Base-by-base conservation (phyloP, 2,888 invertebrate species). In the Dasypogon diadema region DNA sequence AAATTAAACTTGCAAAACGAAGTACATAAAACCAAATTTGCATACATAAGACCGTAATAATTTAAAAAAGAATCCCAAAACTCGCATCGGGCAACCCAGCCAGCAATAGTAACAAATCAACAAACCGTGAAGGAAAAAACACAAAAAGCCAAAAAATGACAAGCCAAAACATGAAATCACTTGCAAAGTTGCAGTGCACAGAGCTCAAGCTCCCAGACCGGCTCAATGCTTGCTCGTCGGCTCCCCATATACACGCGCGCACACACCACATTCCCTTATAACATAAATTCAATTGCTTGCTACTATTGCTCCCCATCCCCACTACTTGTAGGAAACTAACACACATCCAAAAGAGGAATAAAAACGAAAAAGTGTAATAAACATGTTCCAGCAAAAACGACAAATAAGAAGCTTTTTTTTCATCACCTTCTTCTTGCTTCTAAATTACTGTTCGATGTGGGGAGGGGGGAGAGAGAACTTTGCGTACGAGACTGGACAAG, bases 401-500 rank as follows among this genome's bases (percentile, higher is more conserved):
- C 37, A 63, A 73, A 42, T 30, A 51, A 22, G 42, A 58, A 74
- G 68, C 56, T 51, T 77, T 54, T n/a, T n/a, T 74, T 70, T 54
- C 76, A 68, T 37, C 54, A 21, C 70, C 70, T 34, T 70, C 54
- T 70, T 70, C 70, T 34, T 70, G 37, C 30, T 30, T 58, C 4
- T 58, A 30, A 42, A 24, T 58, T 68, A 26, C 72, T 58, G 48
- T 60, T 54, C 74, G 51, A 34, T 26, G 55, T 30, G 24, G 48
- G 24, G 48, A 51, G 68, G 46, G 46, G 26, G 12, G 37, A 34
- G 42, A 26, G 56, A 68, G 37, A 70, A 70, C 51, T 75, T 77
- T 77, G 77, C 77, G 77, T 77, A 77, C 77, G 77, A 77, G 77
- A 74, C 60, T 60, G 77, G 77, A 30, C 63, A 55, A 51, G 58